phyloP scores from a whole-genome alignment of 1,140 invertebrate species.

The Drosophila nebulosa region DNA sequence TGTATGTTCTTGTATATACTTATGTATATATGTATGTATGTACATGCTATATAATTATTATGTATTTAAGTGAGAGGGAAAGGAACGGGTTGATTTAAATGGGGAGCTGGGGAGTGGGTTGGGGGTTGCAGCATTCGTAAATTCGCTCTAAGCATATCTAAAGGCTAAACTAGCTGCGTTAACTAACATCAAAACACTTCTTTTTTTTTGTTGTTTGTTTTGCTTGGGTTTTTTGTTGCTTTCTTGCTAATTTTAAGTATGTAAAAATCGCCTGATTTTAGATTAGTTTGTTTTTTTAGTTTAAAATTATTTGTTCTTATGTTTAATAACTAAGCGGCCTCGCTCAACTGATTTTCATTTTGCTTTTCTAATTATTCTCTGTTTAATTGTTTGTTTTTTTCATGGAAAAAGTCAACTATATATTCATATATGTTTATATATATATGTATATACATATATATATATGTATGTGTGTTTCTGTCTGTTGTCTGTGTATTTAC shows the following conservation, averaged over 20 bases:
- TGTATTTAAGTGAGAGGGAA: neutral
- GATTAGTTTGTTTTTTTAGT: neutral
- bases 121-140: neutral
- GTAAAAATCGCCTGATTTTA: neutral
- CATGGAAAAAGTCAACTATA: conserved; percentile 49
- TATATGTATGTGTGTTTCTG: conserved; percentile 3
- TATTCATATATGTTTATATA: conserved; percentile 10
- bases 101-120: neutral
- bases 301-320: neutral
- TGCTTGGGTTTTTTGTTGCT: conserved; percentile 3
- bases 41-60: neutral
- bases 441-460: neutral
- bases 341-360: conserved; percentile 16
- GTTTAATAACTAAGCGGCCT: conserved; percentile 19
- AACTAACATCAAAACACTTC: conserved; percentile 28
- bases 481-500: conserved; percentile 9
- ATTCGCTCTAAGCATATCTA: conserved; percentile 53
- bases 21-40: conserved; percentile 1
- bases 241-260: neutral
- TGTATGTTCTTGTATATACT: neutral
- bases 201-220: conserved; percentile 21
- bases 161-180: conserved; percentile 52
- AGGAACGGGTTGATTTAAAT: no score
- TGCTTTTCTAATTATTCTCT: neutral
- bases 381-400: conserved; percentile 33